Evolutionary conservation across 2,888 invertebrate species (phyloP).

Genomic region (Gymnocheta viridis): DNA sequence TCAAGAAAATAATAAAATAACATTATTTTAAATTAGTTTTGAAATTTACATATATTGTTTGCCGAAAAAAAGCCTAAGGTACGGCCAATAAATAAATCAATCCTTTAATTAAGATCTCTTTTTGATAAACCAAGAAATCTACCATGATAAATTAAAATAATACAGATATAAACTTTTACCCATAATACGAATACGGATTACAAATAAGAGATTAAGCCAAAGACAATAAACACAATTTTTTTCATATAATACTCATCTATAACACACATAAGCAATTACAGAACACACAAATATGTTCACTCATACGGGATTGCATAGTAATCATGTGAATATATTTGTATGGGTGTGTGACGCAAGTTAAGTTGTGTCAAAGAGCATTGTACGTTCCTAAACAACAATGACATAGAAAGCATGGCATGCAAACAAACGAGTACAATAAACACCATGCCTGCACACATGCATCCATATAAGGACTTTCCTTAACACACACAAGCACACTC

Average conservation of each 20-base stretch:
- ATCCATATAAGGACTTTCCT: background rate
- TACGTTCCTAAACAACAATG: slow-evolving; percentile 45
- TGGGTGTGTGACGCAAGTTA: slow-evolving; percentile 36
- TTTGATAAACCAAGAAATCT: background rate
- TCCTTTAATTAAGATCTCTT: background rate
- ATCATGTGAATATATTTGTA: background rate
- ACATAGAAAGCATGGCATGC: slow-evolving; percentile 33
- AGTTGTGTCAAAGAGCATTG: slow-evolving; percentile 61
- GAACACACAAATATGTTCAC: too few relatives aligned
- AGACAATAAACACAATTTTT: slow-evolving; percentile 3
- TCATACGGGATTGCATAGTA: background rate
- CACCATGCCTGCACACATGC: background rate
- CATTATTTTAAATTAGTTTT: background rate
- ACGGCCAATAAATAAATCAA: background rate
- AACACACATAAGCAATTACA: background rate
- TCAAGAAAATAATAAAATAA: too few relatives aligned
- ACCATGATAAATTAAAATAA: background rate
- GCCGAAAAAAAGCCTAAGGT: background rate
- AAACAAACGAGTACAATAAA: background rate
- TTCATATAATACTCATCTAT: background rate
- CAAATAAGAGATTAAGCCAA: background rate
- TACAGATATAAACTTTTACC: background rate
- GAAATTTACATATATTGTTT: background rate
- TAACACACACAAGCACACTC: background rate
- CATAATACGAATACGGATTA: background rate